Conservation (phyloP, 2,888 invertebrate species). For the Silvanus unidentatus region DNA sequence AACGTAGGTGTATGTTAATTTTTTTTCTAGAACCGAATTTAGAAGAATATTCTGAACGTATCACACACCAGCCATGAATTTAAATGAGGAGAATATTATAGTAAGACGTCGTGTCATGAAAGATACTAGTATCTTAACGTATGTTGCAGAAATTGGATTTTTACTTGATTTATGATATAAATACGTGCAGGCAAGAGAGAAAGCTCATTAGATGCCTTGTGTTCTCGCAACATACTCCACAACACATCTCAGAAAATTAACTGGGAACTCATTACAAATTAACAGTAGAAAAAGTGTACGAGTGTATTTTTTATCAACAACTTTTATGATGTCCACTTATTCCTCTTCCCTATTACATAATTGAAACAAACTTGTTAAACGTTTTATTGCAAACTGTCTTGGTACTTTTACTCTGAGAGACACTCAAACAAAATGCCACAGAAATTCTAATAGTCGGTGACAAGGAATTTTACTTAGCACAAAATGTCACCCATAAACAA, state of each 20-base stretch:
- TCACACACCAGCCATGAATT: slow-evolving; percentile 20
- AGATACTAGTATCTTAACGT: slow-evolving; percentile 22
- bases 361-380: too few species aligned
- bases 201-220: slow-evolving; percentile 14
- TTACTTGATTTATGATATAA: slow-evolving; percentile 28
- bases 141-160: slow-evolving; percentile 26
- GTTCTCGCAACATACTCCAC: neutral
- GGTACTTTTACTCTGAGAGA: too few species aligned
- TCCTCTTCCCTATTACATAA: too few species aligned
- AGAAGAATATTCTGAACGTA: slow-evolving; percentile 10
- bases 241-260: neutral
- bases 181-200: slow-evolving; percentile 26
- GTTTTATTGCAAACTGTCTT: too few species aligned
- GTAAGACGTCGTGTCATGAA: slow-evolving; percentile 23
- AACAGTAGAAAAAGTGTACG: too few species aligned
- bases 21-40: slow-evolving; percentile 1
- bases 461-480: too few species aligned
- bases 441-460: too few species aligned
- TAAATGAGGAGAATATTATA: slow-evolving; percentile 26
- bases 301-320: too few species aligned
- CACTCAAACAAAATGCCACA: too few species aligned
- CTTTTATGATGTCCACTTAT: too few species aligned
- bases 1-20: neutral
- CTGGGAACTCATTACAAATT: too few species aligned
- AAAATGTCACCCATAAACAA: too few species aligned